These are phyloP conservation scores for Plemyria rubiginata DNA, from an alignment of 2,888 invertebrate species.

Conservation along the genomic window DNA sequence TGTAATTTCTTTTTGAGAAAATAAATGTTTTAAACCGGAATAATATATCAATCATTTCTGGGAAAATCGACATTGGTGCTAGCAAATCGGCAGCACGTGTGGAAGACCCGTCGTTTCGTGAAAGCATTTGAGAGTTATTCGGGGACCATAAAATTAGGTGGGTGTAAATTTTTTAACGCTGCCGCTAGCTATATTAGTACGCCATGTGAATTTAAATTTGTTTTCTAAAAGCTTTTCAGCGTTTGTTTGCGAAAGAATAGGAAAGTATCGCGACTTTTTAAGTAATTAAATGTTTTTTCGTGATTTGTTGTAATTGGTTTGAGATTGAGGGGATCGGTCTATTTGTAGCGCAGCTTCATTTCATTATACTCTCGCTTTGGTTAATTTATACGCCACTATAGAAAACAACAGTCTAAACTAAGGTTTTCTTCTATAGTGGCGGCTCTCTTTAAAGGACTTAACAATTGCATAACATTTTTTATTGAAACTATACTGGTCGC, in stretches of 20 bases:
- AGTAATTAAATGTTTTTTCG: slow-evolving; percentile 34
- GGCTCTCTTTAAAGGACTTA: no score
- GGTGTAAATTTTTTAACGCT: slow-evolving; percentile 63
- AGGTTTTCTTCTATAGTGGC: not conserved
- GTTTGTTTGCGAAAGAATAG: slow-evolving; percentile 48
- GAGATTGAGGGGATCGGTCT: slow-evolving; percentile 23
- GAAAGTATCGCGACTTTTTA: slow-evolving; percentile 31
- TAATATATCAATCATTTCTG: no score
- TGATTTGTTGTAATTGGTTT: slow-evolving; percentile 33
- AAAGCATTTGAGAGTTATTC: slow-evolving; percentile 59
- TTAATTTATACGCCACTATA: no score
- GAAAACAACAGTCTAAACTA: no score
- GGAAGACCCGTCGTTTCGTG: slow-evolving; percentile 46
- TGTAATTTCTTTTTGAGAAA: no score
- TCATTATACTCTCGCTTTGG: slow-evolving; percentile 14
- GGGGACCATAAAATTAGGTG: slow-evolving; percentile 64
- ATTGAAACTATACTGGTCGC: no score
- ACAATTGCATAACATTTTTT: no score
- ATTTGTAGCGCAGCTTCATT: slow-evolving; percentile 23
- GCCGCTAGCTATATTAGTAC: slow-evolving; percentile 54
- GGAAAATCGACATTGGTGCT: not conserved
- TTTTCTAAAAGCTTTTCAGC: slow-evolving; percentile 52
- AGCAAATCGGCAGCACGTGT: not conserved
- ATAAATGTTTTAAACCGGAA: no score
- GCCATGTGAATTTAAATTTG: slow-evolving; percentile 60